phyloP scores from a whole-genome alignment of 1,140 invertebrate genomes.

The Scaptomyza graminum region DNA sequence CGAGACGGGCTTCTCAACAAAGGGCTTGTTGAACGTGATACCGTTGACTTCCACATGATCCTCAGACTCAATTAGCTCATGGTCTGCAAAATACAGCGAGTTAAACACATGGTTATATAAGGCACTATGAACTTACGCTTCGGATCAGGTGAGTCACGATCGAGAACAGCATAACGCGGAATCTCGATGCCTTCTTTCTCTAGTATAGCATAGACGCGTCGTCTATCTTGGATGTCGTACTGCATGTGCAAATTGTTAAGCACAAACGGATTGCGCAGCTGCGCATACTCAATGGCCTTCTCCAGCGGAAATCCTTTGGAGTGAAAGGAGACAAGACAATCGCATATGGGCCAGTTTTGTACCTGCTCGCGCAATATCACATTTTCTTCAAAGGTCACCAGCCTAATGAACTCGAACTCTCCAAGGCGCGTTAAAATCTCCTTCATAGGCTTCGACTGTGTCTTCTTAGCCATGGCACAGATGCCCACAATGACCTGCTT shows the following conservation, averaged over 20 bases:
- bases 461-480: conserved; percentile 99
- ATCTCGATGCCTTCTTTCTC: conserved; percentile 98
- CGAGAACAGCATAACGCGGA: conserved; percentile 98
- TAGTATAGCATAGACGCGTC: conserved; percentile 97
- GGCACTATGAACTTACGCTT: conserved; percentile 88
- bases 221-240: conserved; percentile 97
- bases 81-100: conserved; percentile 86
- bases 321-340: conserved; percentile 99
- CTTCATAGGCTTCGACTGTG: conserved; percentile 99
- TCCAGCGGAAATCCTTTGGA: conserved; percentile 99
- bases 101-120: background rate
- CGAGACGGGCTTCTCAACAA: conserved; percentile 94
- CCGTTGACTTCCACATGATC: conserved; percentile 99
- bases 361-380: conserved; percentile 97
- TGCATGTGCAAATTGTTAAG: conserved; percentile 99
- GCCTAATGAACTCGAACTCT: conserved; percentile 98
- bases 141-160: conserved; percentile 95
- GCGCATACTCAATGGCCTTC: conserved; percentile 99
- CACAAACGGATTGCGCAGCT: conserved; percentile 96
- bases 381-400: conserved; percentile 96
- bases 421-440: conserved; percentile 97
- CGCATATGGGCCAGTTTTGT: conserved; percentile 98
- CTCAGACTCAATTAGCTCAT: conserved; percentile 97
- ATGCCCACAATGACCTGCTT: conserved; percentile 95
- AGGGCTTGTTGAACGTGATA: conserved; percentile 98